Evolutionary conservation across 2,113 vertebrate species (phyloP).

Genomic region (Cairina moschata): DNA sequence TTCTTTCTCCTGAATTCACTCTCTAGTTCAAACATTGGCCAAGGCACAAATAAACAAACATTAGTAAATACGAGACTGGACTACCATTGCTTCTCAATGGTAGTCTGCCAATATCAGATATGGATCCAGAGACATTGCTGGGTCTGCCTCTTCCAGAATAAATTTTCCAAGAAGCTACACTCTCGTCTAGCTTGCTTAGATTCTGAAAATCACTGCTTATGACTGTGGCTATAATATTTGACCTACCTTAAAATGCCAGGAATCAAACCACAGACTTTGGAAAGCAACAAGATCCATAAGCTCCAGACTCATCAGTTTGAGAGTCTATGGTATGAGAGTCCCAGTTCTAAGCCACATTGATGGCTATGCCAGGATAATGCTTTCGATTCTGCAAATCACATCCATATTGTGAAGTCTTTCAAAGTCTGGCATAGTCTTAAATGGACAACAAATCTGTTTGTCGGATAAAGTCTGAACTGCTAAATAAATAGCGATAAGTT

Average conservation of each 20-base stretch:
- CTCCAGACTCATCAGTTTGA: not conserved
- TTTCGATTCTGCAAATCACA: not conserved
- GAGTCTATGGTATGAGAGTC: not conserved
- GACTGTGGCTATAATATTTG: slow-evolving; percentile 17
- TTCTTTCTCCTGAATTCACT: slow-evolving; percentile 41
- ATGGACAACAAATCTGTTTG: slow-evolving; percentile 31
- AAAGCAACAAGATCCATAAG: not conserved
- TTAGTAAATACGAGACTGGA: not conserved
- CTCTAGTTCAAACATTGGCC: slow-evolving; percentile 34
- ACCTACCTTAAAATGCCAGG: slow-evolving; percentile 41
- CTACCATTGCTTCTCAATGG: not conserved
- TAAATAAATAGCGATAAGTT: slow-evolving; percentile 48
- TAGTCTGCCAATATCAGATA: slow-evolving; percentile 35
- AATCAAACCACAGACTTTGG: slow-evolving; percentile 54
- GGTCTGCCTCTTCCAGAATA: slow-evolving; percentile 24
- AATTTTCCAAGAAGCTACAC: slow-evolving; percentile 59
- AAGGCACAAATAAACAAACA: slow-evolving; percentile 60
- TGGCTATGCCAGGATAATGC: not conserved
- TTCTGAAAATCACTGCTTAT: slow-evolving; percentile 62
- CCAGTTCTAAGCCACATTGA: not conserved
- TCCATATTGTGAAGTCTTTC: slow-evolving; percentile 1
- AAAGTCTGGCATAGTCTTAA: not conserved
- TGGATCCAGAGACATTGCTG: slow-evolving; percentile 28
- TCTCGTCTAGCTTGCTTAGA: slow-evolving; percentile 48
- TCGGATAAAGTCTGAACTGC: not conserved